Base-by-base conservation (phyloP, 2,888 invertebrate species). In the Drosophila paracracens region DNA sequence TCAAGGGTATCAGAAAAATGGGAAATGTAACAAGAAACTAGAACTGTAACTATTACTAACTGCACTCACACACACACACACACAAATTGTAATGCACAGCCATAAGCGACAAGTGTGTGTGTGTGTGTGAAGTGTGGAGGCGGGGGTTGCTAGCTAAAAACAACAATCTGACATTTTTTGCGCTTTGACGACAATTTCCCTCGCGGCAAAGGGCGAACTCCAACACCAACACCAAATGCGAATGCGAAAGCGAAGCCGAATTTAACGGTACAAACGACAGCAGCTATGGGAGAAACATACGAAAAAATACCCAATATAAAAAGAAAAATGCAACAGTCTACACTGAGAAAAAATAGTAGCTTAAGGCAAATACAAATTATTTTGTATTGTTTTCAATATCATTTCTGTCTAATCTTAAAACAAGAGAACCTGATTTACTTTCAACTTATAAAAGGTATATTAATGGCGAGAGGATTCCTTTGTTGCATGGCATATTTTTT, bases 121-220 rank as follows among this genome's bases (percentile, higher is more conserved):
- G 36, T 46, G 16, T 27, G 48, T 33, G 56, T 50, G 54, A 50
- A 43, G 50, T 57, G 46, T 3, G 36, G 50, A 31, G 48, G 67
- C 58, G 63, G 13, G 25, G 33, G 27, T 35, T 31, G 61, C 40
- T 58, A 71, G 78, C 75, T 87, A 79, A 79, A 79, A 86, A 87
- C 88, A 87, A 87, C 86, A 88, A 88, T 82, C 76, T 81, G 82
- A 83, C 74, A 83, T 83, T 79, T 88, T 83, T 82, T 83, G 63
- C 77, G 77, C 89, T 89, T 89, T 89, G 87, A 89, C 84, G 79
- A 82, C 87, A 82, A 88, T 87, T 88, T 87, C 87, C 89, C 87
- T 81, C 79, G 84, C 84, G 87, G 82, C 84, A 76, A 21, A 8
- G 46, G 21, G 46, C 16, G 63, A 76, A n/a, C 38, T 38, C 8